These are phyloP conservation scores for Nerophis ophidion DNA, from an alignment of 2,113 vertebrate genomes.

Conservation along the genomic window DNA sequence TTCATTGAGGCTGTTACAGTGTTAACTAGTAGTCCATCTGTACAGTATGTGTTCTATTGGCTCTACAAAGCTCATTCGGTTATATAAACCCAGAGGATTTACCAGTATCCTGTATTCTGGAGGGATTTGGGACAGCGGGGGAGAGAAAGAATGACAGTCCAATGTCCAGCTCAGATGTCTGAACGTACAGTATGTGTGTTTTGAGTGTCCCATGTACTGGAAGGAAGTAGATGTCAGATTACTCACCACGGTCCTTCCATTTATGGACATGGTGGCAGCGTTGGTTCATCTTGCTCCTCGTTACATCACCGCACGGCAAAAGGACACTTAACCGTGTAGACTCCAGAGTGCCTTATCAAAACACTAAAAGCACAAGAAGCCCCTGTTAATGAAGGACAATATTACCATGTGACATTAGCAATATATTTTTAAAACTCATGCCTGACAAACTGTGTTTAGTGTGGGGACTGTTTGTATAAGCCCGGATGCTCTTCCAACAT, in stretches of 20 bases:
- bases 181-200: background rate
- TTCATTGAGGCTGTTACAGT: background rate
- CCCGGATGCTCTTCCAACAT: too few relatives aligned
- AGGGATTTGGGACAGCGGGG: background rate
- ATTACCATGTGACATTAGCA: background rate
- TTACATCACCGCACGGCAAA: constrained; percentile 45
- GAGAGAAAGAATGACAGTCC: background rate
- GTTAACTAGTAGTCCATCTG: background rate
- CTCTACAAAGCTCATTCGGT: background rate
- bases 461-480: too few relatives aligned
- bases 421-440: background rate
- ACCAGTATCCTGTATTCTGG: background rate
- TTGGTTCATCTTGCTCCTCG: constrained; percentile 16
- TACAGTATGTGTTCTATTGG: background rate
- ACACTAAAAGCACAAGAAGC: constrained; percentile 10
- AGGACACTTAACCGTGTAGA: constrained; percentile 15
- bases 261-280: constrained; percentile 29
- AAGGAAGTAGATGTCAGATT: constrained; percentile 16
- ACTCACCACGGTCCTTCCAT: constrained; percentile 21
- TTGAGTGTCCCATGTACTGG: background rate
- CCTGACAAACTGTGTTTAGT: too few relatives aligned
- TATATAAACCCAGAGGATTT: background rate
- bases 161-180: background rate
- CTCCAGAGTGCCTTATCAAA: constrained; percentile 19
- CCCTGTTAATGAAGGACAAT: constrained; percentile 12